A percentile compares a stretch with the other conserved stretches of the same genome.
Conservation (phyloP, 2,113 vertebrate species). For the Phyllopteryx taeniolatus region DNA sequence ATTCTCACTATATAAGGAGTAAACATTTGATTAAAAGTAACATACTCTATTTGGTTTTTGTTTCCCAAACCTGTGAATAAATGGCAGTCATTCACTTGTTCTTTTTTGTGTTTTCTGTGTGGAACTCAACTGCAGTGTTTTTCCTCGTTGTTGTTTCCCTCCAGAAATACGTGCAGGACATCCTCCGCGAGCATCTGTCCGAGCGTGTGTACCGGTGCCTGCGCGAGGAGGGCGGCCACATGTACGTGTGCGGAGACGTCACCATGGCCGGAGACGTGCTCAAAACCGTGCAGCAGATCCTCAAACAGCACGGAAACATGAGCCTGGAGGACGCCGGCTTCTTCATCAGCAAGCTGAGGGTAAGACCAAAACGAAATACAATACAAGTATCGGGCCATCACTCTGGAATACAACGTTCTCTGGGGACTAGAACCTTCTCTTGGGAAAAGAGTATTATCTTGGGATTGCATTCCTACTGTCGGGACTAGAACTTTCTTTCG, state of each 20-base stretch:
- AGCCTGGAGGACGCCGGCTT: constrained; percentile 84
- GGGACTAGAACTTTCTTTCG: no score
- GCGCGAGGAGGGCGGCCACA: constrained; percentile 89
- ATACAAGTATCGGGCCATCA: no score
- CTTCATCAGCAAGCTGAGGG: constrained; percentile 93
- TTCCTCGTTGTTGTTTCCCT: background rate
- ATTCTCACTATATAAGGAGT: background rate
- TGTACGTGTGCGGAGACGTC: constrained; percentile 96
- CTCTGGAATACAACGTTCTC: no score
- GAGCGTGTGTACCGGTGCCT: constrained; percentile 83
- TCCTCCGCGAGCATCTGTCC: constrained; percentile 89
- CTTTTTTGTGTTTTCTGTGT: no score
- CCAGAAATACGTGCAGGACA: constrained; percentile 97
- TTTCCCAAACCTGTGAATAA: no score
- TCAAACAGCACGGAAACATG: constrained; percentile 85
- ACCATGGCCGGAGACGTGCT: constrained; percentile 97
- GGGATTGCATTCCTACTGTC: no score
- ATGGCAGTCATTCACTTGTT: no score
- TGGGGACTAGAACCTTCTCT: no score
- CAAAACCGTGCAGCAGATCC: constrained; percentile 88
- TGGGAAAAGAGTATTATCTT: no score
- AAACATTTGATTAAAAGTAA: background rate
- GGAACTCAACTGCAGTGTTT: background rate
- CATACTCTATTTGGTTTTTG: background rate
- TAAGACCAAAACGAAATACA: constrained; percentile 37